Conservation (phyloP, 1,140 invertebrate genomes). For the Neomicropteryx cornuta region DNA sequence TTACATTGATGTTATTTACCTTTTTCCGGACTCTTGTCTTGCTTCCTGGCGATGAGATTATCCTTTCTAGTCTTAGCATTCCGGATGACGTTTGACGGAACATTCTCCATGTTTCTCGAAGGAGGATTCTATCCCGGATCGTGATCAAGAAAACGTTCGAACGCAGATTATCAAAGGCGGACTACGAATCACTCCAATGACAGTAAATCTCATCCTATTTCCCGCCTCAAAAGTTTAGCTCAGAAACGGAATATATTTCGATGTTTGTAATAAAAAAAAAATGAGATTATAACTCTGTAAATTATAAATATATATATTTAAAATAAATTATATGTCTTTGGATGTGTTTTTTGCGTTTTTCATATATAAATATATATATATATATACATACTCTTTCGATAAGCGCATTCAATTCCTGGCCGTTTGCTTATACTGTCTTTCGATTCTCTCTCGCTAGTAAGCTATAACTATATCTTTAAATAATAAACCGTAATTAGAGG, state of each 20-base stretch:
- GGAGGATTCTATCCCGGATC: not conserved
- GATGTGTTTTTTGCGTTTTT: not conserved
- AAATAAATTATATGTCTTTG: not conserved
- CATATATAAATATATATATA: not conserved
- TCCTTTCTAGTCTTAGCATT: conserved; percentile 32
- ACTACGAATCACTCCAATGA: conserved; percentile 15
- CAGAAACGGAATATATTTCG: not conserved
- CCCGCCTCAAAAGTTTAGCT: not conserved
- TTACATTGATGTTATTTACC: conserved; percentile 10
- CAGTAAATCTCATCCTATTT: conserved; percentile 15
- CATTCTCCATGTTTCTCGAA: conserved; percentile 36
- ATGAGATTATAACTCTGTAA: not conserved
- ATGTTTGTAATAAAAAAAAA: not conserved
- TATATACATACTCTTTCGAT: conserved; percentile 37
- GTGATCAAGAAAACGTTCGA: not conserved
- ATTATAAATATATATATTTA: not conserved
- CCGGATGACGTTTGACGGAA: conserved; percentile 32
- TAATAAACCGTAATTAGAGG: too few relatives aligned
- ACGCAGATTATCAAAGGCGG: too few relatives aligned
- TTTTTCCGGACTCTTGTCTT: conserved; percentile 39
- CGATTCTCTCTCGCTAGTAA: conserved; percentile 35
- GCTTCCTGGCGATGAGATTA: conserved; percentile 35
- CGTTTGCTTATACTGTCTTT: conserved; percentile 36
- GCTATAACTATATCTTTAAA: too few relatives aligned
- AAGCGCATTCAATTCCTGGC: too few relatives aligned